Evolutionary conservation across 2,113 vertebrate genomes (phyloP).

Genomic region (Microtus richardsoni): DNA sequence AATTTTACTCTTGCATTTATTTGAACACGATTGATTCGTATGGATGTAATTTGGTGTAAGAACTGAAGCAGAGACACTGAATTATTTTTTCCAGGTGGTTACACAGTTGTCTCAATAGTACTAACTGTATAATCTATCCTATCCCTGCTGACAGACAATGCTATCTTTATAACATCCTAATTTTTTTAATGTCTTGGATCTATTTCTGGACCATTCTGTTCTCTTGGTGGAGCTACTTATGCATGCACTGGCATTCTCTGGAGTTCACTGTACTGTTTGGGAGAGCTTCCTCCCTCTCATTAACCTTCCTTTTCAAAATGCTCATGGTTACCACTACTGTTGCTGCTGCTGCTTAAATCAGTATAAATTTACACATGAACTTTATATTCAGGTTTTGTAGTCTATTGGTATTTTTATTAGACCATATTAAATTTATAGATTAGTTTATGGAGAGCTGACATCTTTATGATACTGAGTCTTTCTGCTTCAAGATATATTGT

Average conservation of each 20-base stretch:
- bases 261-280: constrained; percentile 57
- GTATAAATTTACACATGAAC: constrained; percentile 54
- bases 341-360: background rate
- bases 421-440: constrained; percentile 65
- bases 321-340: background rate
- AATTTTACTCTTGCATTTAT: constrained; percentile 59
- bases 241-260: background rate
- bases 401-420: constrained; percentile 66
- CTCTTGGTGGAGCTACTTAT: constrained; percentile 21
- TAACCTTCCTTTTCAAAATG: constrained; percentile 57
- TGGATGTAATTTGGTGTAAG: constrained; percentile 56
- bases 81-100: constrained; percentile 51
- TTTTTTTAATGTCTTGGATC: constrained; percentile 21
- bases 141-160: constrained; percentile 31
- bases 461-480: constrained; percentile 62
- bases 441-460: constrained; percentile 62
- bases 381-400: constrained; percentile 58
- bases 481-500: constrained; percentile 40
- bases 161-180: constrained; percentile 52
- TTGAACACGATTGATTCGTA: constrained; percentile 66
- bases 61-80: background rate
- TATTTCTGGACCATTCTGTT: constrained; percentile 57
- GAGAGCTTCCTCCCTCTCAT: background rate
- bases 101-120: constrained; percentile 52
- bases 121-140: constrained; percentile 30